phyloP scores from a whole-genome alignment of 30 jellyfish, hydroid and myxozoan species.

The Turritopsis dohrnii region DNA sequence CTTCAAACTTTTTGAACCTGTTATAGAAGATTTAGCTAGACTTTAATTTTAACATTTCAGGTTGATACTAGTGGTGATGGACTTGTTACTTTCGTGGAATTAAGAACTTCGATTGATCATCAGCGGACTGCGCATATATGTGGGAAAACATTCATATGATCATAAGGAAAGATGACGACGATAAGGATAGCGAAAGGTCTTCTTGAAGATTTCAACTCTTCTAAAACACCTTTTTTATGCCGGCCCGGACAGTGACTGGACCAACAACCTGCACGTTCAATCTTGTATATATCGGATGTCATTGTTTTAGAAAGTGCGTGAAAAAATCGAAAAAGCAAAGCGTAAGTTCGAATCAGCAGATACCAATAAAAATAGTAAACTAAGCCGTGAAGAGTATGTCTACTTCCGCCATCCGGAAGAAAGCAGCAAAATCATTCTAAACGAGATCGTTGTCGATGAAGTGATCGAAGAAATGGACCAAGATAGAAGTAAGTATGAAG shows the following conservation, averaged over 20 bases:
- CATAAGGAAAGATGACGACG: conserved; percentile 68
- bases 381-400: conserved; percentile 70
- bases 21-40: too few species aligned
- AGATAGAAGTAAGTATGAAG: conserved; percentile 74
- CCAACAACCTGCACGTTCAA: too few species aligned
- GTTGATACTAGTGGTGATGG: conserved; percentile 64
- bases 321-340: conserved; percentile 51
- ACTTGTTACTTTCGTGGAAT: conserved; percentile 48
- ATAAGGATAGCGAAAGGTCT: conserved; percentile 56
- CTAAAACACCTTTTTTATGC: too few species aligned
- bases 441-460: conserved; percentile 79
- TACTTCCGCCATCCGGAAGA: conserved; percentile 98
- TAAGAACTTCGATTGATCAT: conserved; percentile 69
- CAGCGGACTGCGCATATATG: conserved; percentile 89
- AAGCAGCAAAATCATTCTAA: conserved; percentile 42
- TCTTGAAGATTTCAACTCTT: too few species aligned
- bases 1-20: background rate
- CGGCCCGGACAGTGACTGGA: too few species aligned
- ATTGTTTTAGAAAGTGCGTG: conserved; percentile 43
- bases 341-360: conserved; percentile 65
- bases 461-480: conserved; percentile 87
- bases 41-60: conserved; percentile 25
- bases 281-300: too few species aligned
- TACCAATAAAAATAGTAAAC: conserved; percentile 51
- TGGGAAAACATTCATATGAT: conserved; percentile 78